phyloP scores from a whole-genome alignment of 2,113 vertebrate species.

The Gobius niger region DNA sequence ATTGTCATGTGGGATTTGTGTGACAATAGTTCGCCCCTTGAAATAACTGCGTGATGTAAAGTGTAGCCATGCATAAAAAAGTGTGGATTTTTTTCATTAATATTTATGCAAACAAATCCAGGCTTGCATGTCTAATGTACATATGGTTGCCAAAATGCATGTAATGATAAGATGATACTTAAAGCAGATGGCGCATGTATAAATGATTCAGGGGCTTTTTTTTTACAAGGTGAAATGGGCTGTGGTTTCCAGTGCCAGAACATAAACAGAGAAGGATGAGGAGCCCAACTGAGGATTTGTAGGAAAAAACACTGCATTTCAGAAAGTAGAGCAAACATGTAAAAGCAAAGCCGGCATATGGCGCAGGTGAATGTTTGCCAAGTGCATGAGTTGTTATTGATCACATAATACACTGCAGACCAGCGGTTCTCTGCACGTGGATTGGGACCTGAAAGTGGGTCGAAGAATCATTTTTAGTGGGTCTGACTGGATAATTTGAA shows the following conservation, averaged over 20 bases:
- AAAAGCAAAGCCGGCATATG: neutral
- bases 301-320: neutral
- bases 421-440: neutral
- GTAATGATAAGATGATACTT: conserved; percentile 4
- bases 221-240: conserved; percentile 7
- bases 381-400: neutral
- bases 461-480: too few species aligned
- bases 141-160: conserved; percentile 13
- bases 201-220: neutral
- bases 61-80: conserved; percentile 3
- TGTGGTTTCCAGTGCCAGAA: neutral
- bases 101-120: conserved; percentile 5
- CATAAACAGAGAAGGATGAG: neutral
- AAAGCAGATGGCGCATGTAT: conserved; percentile 3
- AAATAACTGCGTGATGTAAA: conserved; percentile 10
- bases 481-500: too few species aligned
- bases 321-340: neutral
- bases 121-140: conserved; percentile 1
- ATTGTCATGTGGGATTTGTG: conserved; percentile 17
- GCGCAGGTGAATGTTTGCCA: neutral
- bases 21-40: conserved; percentile 11
- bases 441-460: neutral
- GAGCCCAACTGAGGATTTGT: neutral
- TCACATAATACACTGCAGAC: neutral
- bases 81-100: conserved; percentile 1